Evolutionary conservation across 2,888 invertebrate genomes (phyloP).

Genomic region (Dryobota labecula): DNA sequence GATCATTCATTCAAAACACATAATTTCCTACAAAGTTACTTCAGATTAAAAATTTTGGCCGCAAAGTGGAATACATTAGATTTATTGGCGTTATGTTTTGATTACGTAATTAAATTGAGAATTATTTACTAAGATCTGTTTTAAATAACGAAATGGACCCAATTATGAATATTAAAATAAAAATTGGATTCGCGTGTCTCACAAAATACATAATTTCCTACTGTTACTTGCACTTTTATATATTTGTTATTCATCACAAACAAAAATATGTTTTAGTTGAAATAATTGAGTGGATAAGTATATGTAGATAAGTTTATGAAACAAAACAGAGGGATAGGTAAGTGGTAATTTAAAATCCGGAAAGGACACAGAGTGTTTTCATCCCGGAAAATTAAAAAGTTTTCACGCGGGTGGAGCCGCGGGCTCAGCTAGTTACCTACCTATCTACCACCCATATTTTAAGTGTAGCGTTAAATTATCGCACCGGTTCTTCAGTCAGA

Average conservation of each 20-base stretch:
- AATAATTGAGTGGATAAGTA: neutral
- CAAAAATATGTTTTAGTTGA: neutral
- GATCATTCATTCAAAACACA: neutral
- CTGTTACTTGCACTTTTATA: neutral
- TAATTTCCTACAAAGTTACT: conserved; percentile 53
- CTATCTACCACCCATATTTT: conserved; percentile 13
- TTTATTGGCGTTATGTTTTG: conserved; percentile 25
- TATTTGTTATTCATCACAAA: neutral
- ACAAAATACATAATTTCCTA: neutral
- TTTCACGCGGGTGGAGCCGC: conserved; percentile 24
- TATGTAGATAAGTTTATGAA: neutral
- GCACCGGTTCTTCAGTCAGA: neutral
- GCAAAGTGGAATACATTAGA: conserved; percentile 39
- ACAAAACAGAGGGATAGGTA: conserved; percentile 18
- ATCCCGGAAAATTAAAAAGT: conserved; percentile 54
- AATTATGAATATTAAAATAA: neutral
- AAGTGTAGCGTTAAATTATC: conserved; percentile 23
- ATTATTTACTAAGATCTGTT: neutral
- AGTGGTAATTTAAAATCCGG: conserved; percentile 43
- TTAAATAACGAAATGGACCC: neutral
- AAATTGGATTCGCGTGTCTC: neutral
- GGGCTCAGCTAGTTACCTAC: conserved; percentile 26
- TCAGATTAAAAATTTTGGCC: conserved; percentile 50
- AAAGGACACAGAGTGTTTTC: conserved; percentile 41
- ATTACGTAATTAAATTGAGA: neutral